A percentile compares a stretch with the other conserved stretches of the same genome.
Conservation (phyloP, 2,888 invertebrate genomes). For the Cheilosia impressa region DNA sequence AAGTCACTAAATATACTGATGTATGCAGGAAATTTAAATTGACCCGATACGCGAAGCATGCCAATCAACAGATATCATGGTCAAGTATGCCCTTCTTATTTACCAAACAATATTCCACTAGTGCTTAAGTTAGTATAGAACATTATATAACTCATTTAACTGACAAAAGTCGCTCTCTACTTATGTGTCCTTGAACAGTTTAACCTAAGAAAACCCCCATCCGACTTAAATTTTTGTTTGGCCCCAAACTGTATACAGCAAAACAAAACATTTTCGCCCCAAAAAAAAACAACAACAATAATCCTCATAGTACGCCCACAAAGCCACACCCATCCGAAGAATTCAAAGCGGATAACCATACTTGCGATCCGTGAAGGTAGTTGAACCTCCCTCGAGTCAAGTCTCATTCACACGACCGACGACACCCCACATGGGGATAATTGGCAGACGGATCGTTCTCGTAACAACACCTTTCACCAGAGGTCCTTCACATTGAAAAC, state of each 20-base stretch:
- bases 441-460: constrained; percentile 49
- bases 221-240: no score
- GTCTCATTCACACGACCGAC: constrained; percentile 12
- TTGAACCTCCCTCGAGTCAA: constrained; percentile 27
- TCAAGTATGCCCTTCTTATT: no score
- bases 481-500: constrained; percentile 48
- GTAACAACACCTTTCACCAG: constrained; percentile 30
- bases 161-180: no score
- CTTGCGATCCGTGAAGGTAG: constrained; percentile 20
- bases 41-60: no score
- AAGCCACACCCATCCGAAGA: constrained; percentile 16
- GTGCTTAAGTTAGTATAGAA: no score
- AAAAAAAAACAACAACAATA: neutral
- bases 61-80: no score
- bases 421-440: constrained; percentile 31
- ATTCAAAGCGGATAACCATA: constrained; percentile 19
- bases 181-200: no score
- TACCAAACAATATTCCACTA: no score
- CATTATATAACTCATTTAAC: no score
- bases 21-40: no score
- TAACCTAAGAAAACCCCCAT: no score
- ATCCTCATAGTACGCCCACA: constrained; percentile 27
- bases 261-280: neutral
- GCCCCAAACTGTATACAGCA: neutral
- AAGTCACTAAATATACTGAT: no score